Percentiles rank a stretch among this genome's conserved stretches.
Evolutionary conservation across 1,140 invertebrate species (phyloP).

Genomic region (Hypothenemus hampei): DNA sequence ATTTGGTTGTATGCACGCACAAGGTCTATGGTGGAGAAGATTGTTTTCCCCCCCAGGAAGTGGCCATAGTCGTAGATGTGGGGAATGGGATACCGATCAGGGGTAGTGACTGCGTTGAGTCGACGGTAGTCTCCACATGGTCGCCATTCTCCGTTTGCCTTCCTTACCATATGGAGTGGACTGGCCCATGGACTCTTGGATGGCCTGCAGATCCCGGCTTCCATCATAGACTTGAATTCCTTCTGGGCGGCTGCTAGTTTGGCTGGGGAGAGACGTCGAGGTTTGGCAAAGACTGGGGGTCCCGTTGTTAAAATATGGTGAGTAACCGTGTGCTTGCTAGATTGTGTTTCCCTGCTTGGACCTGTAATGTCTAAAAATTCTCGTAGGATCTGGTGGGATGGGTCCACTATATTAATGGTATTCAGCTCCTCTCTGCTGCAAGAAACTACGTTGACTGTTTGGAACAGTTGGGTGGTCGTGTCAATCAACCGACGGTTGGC

Average conservation of each 20-base stretch:
- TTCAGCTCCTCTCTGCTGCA: not conserved
- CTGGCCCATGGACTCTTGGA: not conserved
- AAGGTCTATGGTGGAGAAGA: not conserved
- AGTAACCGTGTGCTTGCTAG: not conserved
- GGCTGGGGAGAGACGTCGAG: not conserved
- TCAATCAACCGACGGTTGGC: slow-evolving; percentile 31
- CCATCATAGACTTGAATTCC: not conserved
- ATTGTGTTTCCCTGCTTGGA: not conserved
- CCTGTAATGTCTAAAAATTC: not conserved
- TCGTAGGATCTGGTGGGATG: not conserved
- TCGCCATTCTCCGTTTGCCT: not conserved
- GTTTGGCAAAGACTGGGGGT: not conserved
- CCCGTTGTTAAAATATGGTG: not conserved
- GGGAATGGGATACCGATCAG: not conserved
- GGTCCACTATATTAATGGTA: not conserved
- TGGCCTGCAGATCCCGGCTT: not conserved
- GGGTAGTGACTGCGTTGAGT: not conserved
- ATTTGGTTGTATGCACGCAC: not conserved
- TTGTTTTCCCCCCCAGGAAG: not conserved
- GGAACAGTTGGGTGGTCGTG: slow-evolving; percentile 24
- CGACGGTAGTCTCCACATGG: not conserved
- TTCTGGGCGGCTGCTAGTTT: not conserved
- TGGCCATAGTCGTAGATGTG: not conserved
- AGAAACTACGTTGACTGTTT: not conserved
- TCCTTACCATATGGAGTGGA: not conserved